Evolutionary conservation across 2,888 invertebrate species (phyloP).

Genomic region (Plutella xylostella): DNA sequence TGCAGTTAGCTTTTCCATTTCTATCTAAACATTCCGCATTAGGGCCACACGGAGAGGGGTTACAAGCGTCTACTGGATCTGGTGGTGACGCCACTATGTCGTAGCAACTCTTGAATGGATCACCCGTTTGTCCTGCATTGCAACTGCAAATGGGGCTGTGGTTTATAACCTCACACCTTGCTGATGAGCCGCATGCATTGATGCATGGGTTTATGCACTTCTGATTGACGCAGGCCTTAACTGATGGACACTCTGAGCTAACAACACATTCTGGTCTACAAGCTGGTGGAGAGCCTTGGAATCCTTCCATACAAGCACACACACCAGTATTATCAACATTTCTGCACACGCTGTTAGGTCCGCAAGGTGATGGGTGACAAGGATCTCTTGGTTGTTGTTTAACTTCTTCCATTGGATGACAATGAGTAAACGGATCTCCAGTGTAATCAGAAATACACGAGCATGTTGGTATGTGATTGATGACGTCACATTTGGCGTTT

Average conservation of each 20-base stretch:
- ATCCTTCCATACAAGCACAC: constrained; percentile 82
- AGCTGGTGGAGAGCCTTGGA: constrained; percentile 82
- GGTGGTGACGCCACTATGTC: constrained; percentile 53
- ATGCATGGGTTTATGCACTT: constrained; percentile 87
- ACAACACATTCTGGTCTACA: constrained; percentile 88
- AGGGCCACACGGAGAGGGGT: constrained; percentile 85
- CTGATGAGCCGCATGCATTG: constrained; percentile 82
- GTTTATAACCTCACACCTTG: constrained; percentile 83
- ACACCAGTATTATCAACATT: constrained; percentile 82
- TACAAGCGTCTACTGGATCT: constrained; percentile 70
- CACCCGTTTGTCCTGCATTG: constrained; percentile 79
- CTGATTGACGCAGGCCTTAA: constrained; percentile 83
- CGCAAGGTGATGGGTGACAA: constrained; percentile 82
- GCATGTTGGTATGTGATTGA: constrained; percentile 81
- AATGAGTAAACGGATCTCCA: constrained; percentile 78
- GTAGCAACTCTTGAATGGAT: constrained; percentile 82
- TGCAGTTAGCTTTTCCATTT: constrained; percentile 78
- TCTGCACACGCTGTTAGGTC: constrained; percentile 82
- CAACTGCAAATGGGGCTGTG: constrained; percentile 91
- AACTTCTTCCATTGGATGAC: constrained; percentile 40
- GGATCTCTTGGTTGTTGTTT: constrained; percentile 68
- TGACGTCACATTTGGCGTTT: constrained; percentile 79
- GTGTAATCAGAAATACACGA: constrained; percentile 75
- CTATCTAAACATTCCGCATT: constrained; percentile 78
- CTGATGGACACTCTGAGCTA: constrained; percentile 85